Base-by-base conservation (phyloP, 2,113 vertebrate genomes). In the Engystomops pustulosus region DNA sequence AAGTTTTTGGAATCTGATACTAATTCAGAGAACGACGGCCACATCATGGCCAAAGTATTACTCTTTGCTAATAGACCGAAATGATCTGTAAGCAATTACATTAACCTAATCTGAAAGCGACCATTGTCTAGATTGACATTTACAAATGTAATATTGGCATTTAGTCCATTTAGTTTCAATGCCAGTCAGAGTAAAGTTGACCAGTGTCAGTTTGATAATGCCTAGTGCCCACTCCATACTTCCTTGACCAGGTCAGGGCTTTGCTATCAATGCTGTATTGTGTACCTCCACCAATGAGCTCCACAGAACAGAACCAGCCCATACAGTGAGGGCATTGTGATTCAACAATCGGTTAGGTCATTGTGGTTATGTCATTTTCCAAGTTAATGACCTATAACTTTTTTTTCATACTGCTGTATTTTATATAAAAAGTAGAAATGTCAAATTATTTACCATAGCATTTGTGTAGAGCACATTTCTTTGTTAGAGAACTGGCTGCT, bases 331-430 rank as follows among this genome's bases (percentile, higher is more conserved):
- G 36, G 11, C 72, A 77, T 84, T 84, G 82, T 84, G 32, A 32
- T 84, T 41, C 20, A 77, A 41, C 20, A 77, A 60, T 32, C 36
- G 81, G 44, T 84, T 84, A 55, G 77, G 45, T 84, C 58, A 78
- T 78, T 84, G 82, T 77, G 72, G 23, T 38, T 81, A 36, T 81
- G 79, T 53, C 45, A 55, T 83, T 83, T 76, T 76, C 49, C 71
- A 76, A 51, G 32, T 27, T 65, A 72, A 34, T 83, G 55, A 44
- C 81, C 70, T 27, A 65, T 36, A 38, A 72, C 25, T 81, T 51
- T n/a, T 25, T 82, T 72, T 72, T 69, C 53, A 82, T 14, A 45
- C 23, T 36, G 20, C 38, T 41, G 55, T n/a, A 41, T 78, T 78
- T 41, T 38, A 58, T 58, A 78, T 58, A 41, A 78, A 58, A 80